Conservation (phyloP, 2,888 invertebrate species). For the Philaethria dido region DNA sequence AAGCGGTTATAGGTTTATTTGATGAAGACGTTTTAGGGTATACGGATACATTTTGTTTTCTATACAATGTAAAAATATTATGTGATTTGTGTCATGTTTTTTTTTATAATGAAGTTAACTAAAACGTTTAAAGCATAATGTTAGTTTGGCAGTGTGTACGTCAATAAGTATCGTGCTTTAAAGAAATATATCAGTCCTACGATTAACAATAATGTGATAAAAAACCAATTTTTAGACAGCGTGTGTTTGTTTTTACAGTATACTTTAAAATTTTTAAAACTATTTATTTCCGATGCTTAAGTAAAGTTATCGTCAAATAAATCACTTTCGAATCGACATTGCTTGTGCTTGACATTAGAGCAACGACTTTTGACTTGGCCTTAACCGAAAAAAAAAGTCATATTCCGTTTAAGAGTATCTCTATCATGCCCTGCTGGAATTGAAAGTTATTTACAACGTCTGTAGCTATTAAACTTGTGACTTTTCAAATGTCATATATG, state of each 20-base stretch:
- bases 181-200: too few species aligned
- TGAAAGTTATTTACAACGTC: conserved; percentile 1
- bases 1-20: neutral
- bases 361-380: conserved; percentile 38
- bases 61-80: too few species aligned
- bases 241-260: conserved; percentile 6
- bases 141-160: too few species aligned
- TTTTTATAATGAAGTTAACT: too few species aligned
- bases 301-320: conserved; percentile 48
- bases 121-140: too few species aligned
- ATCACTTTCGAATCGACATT: conserved; percentile 60
- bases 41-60: neutral
- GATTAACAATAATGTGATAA: too few species aligned
- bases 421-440: neutral
- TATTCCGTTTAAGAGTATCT: neutral
- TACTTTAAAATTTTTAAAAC: neutral
- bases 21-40: neutral
- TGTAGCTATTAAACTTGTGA: neutral
- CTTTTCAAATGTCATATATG: neutral
- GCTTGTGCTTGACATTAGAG: conserved; percentile 49
- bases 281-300: neutral
- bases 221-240: neutral
- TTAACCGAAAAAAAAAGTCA: conserved; percentile 25
- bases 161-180: too few species aligned
- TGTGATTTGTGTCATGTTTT: neutral